A percentile compares a stretch with the other conserved stretches of the same genome.
phyloP scores from a whole-genome alignment of 2,888 invertebrate species.

The Hermaeophaga mercurialis region DNA sequence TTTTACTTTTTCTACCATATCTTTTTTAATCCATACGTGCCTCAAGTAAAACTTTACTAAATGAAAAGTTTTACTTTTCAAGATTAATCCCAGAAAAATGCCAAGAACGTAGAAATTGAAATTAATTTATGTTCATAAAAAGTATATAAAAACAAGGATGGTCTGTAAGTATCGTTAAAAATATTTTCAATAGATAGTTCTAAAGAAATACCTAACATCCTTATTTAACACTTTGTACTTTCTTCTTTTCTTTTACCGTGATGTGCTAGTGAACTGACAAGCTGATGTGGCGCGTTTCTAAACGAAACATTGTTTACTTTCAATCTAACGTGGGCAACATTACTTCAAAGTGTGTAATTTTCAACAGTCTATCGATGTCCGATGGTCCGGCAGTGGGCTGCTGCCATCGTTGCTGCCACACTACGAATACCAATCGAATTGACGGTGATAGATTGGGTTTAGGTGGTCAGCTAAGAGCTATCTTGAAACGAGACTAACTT shows the following conservation, averaged over 20 bases:
- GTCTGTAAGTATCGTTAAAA: too few relatives aligned
- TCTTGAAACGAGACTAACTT: not conserved
- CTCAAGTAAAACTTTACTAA: too few relatives aligned
- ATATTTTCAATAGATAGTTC: too few relatives aligned
- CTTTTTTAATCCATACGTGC: not conserved
- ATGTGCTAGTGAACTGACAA: conserved; percentile 16
- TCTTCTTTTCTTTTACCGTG: conserved; percentile 9
- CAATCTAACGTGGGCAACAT: conserved; percentile 37
- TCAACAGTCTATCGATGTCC: conserved; percentile 32
- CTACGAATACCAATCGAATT: conserved; percentile 25
- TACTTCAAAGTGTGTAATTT: conserved; percentile 37
- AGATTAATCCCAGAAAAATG: too few relatives aligned
- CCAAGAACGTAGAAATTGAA: too few relatives aligned
- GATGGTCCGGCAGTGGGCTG: conserved; percentile 9
- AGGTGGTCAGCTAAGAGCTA: conserved; percentile 34
- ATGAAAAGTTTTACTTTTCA: too few relatives aligned
- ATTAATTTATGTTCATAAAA: too few relatives aligned
- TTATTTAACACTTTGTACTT: too few relatives aligned
- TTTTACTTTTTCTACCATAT: not conserved
- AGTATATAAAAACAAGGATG: too few relatives aligned
- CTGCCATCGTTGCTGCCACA: not conserved
- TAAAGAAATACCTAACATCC: too few relatives aligned
- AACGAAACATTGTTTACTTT: conserved; percentile 36
- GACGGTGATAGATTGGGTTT: conserved; percentile 36
- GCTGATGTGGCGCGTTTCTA: conserved; percentile 29